Conservation (phyloP, 1,140 invertebrate genomes). For the Amyelois transitella region DNA sequence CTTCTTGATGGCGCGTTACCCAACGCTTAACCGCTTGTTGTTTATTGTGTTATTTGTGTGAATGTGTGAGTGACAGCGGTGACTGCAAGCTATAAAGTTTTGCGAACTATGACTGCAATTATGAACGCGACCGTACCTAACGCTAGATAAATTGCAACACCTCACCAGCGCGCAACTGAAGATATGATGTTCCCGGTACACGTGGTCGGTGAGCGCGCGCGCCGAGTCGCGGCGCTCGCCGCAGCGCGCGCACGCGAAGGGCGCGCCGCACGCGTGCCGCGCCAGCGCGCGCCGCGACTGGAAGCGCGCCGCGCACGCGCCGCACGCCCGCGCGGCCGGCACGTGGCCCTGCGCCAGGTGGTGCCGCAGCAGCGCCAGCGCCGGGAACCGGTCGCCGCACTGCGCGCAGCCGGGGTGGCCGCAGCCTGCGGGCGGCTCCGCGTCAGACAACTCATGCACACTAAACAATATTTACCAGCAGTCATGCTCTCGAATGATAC, state of each 20-base stretch:
- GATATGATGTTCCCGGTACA: slow-evolving; percentile 14
- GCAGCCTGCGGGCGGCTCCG: neutral
- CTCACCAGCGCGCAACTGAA: slow-evolving; percentile 34
- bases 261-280: neutral
- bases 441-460: too few relatives aligned
- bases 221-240: slow-evolving; percentile 19
- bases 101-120: too few relatives aligned
- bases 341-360: neutral
- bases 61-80: too few relatives aligned
- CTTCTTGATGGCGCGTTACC: too few relatives aligned
- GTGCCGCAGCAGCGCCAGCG: neutral
- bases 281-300: neutral
- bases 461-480: neutral
- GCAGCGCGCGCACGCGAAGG: slow-evolving; percentile 25
- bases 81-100: too few relatives aligned
- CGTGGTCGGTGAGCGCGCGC: slow-evolving; percentile 25
- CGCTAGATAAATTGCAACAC: neutral
- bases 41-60: too few relatives aligned
- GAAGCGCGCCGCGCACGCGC: neutral
- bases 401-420: neutral
- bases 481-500: too few relatives aligned
- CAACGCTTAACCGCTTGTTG: too few relatives aligned
- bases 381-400: neutral
- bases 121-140: too few relatives aligned
- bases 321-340: neutral